Percentiles rank a stretch among this genome's conserved stretches.
Evolutionary conservation across 37 sponge, comb jelly and placozoan species (phyloP).

Genomic region (Eunapius fragilis): DNA sequence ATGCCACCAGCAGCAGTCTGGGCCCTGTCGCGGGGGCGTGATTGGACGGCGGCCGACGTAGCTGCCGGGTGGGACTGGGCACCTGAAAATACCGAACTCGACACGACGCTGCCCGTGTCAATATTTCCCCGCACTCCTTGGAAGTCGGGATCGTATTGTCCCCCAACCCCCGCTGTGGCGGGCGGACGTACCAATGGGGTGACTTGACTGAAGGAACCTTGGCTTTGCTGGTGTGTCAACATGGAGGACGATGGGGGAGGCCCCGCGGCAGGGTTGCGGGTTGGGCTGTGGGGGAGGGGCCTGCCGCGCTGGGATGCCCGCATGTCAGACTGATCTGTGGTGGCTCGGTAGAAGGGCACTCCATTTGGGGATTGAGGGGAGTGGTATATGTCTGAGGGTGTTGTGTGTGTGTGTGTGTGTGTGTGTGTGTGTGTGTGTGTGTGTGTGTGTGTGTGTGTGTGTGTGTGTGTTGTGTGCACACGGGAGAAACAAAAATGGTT

Average conservation of each 20-base stretch:
- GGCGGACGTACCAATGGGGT: not conserved
- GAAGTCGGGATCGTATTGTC: not conserved
- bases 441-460: too few species aligned
- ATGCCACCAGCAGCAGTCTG: not conserved
- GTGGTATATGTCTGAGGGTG: not conserved
- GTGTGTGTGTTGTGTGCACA: too few species aligned
- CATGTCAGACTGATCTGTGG: not conserved
- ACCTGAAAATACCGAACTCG: not conserved
- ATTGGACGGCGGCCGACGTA: not conserved
- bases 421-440: too few species aligned
- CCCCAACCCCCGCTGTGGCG: not conserved
- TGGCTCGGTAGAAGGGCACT: not conserved
- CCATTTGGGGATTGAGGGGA: not conserved
- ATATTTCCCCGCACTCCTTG: not conserved
- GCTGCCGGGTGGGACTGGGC: not conserved
- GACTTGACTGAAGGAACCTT: not conserved
- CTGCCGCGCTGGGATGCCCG: not conserved
- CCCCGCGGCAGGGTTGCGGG: not conserved
- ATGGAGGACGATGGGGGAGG: conserved; percentile 9
- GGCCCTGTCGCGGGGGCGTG: not conserved
- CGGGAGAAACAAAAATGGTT: too few species aligned
- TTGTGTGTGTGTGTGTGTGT: not conserved
- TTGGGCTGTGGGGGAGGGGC: not conserved
- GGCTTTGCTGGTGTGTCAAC: not conserved
- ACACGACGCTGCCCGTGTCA: not conserved